Evolutionary conservation across 2,113 vertebrate genomes (phyloP).

Genomic region (Lepisosteus osseus): DNA sequence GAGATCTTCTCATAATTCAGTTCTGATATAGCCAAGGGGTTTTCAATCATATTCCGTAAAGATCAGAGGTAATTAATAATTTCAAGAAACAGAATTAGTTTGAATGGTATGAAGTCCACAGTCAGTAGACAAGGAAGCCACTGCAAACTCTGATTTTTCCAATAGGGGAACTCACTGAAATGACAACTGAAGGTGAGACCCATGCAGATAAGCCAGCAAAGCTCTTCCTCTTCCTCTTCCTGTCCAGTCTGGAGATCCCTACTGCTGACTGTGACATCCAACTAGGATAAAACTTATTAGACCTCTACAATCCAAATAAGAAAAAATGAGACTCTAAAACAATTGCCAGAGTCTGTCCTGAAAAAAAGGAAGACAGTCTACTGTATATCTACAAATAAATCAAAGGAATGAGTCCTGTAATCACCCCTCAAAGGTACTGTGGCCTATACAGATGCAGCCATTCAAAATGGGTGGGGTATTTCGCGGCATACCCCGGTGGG

Average conservation of each 20-base stretch:
- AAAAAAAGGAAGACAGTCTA: conserved; percentile 2
- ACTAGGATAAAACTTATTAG: conserved; percentile 2
- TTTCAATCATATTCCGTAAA: background rate
- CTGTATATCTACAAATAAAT: background rate
- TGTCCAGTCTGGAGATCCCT: background rate
- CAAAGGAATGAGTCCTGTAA: background rate
- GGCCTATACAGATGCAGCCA: too few relatives aligned
- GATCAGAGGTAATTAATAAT: conserved; percentile 1
- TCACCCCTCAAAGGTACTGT: background rate
- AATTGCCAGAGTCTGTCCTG: conserved; percentile 1
- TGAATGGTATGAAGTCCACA: background rate
- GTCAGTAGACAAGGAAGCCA: background rate
- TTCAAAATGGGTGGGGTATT: too few relatives aligned
- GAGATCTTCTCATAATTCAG: conserved; percentile 32
- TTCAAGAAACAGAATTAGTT: background rate
- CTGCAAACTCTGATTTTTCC: background rate
- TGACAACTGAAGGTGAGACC: background rate
- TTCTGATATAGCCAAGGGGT: background rate
- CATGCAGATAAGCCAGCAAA: background rate
- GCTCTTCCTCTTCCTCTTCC: background rate
- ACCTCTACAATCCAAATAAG: conserved; percentile 5
- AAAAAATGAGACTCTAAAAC: conserved; percentile 6
- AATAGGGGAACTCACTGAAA: background rate
- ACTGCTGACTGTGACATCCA: background rate
- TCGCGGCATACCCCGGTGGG: too few relatives aligned